Evolutionary conservation across 1,140 invertebrate species (phyloP).

Genomic region (Ectropis grisescens): DNA sequence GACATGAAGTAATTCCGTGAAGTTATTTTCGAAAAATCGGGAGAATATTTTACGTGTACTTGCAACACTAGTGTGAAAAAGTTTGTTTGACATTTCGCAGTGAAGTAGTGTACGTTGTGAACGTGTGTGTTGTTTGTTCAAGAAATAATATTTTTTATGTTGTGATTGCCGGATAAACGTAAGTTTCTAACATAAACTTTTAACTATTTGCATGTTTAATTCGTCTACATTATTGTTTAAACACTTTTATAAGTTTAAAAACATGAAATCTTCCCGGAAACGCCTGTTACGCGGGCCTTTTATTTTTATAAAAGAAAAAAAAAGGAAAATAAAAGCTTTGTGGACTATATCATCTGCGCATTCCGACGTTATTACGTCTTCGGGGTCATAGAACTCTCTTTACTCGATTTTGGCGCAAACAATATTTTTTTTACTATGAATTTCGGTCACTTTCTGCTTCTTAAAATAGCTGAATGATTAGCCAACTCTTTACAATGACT

Average conservation of each 20-base stretch:
- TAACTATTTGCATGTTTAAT: constrained; percentile 13
- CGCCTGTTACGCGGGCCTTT: constrained; percentile 33
- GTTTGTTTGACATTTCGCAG: constrained; percentile 48
- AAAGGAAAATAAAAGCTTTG: constrained; percentile 48
- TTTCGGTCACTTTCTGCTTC: constrained; percentile 24
- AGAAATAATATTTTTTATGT: constrained; percentile 48
- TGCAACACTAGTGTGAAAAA: constrained; percentile 32
- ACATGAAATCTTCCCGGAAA: constrained; percentile 33
- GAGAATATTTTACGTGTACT: constrained; percentile 9
- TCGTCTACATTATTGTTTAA: no score
- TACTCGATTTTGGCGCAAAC: constrained; percentile 33
- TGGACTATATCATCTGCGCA: constrained; percentile 48
- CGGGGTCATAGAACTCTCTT: constrained; percentile 27
- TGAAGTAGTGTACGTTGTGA: constrained; percentile 52
- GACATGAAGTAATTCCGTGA: no score
- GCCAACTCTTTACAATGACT: constrained; percentile 29
- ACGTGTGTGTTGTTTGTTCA: constrained; percentile 50
- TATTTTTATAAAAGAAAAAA: constrained; percentile 41
- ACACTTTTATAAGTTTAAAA: no score
- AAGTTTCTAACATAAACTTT: constrained; percentile 53
- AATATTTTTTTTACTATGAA: constrained; percentile 20
- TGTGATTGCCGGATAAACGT: constrained; percentile 42
- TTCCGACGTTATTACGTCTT: constrained; percentile 53
- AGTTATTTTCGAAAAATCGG: constrained; percentile 8
- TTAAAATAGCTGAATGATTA: constrained; percentile 52